These are phyloP conservation scores for Armadillidium nasatum DNA, from an alignment of 1,140 invertebrate genomes.

Conservation along the genomic window DNA sequence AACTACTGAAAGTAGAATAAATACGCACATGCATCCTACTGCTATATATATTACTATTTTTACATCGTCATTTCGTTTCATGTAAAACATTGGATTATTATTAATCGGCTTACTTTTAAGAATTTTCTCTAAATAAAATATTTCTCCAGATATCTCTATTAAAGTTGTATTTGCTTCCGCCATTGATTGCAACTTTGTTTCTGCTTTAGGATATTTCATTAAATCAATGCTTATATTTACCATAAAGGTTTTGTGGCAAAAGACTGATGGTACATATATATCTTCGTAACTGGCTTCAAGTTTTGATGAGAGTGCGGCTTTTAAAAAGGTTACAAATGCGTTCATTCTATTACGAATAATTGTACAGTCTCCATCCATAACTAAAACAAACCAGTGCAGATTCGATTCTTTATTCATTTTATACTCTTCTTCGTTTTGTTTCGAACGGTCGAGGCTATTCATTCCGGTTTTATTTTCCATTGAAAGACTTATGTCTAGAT, in stretches of 20 bases:
- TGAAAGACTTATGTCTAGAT: conserved; percentile 7
- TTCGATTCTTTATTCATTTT: not conserved
- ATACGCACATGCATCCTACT: conserved; percentile 39
- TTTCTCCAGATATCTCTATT: conserved; percentile 41
- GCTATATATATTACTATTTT: conserved; percentile 41
- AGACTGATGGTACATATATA: conserved; percentile 38
- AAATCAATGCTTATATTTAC: conserved; percentile 41
- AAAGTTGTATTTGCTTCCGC: conserved; percentile 43
- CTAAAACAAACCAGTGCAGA: conserved; percentile 38
- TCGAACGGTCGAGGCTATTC: conserved; percentile 5
- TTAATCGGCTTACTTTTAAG: conserved; percentile 29
- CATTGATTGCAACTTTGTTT: conserved; percentile 29
- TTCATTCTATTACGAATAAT: conserved; percentile 42
- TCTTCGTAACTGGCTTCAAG: conserved; percentile 36
- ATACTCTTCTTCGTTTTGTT: not conserved
- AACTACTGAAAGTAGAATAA: conserved; percentile 40
- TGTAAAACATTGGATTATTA: too few species aligned
- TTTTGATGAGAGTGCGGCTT: conserved; percentile 37
- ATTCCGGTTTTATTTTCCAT: not conserved
- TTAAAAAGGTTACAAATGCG: conserved; percentile 41
- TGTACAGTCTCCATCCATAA: conserved; percentile 40
- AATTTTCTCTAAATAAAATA: conserved; percentile 43
- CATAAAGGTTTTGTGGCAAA: conserved; percentile 44
- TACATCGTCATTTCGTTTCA: conserved; percentile 37
- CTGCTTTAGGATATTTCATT: conserved; percentile 32